These are phyloP conservation scores for Didymodactylos carnosus DNA, from an alignment of 2,888 invertebrate genomes.

Conservation along the genomic window DNA sequence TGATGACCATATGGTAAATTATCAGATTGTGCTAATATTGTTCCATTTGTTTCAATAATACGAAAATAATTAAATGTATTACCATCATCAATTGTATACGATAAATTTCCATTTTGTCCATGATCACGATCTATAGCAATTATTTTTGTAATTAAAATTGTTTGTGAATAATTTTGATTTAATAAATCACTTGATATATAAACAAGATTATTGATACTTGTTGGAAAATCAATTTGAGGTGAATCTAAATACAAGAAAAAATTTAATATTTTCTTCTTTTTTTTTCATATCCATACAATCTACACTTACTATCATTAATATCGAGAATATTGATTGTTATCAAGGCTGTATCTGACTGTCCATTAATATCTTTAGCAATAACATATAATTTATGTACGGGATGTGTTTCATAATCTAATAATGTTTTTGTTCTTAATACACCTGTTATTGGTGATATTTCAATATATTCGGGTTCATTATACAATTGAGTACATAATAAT, in stretches of 20 bases:
- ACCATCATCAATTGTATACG: neutral
- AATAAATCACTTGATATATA: neutral
- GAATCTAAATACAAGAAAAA: no score
- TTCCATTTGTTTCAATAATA: neutral
- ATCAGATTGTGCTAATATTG: neutral
- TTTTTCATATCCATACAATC: no score
- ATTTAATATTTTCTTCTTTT: no score
- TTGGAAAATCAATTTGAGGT: neutral
- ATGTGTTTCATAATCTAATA: neutral
- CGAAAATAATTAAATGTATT: neutral
- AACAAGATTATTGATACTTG: no score
- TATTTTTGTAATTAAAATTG: neutral
- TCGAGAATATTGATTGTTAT: constrained; percentile 15
- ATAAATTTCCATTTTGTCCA: neutral
- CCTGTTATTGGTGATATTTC: constrained; percentile 14
- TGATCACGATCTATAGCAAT: neutral
- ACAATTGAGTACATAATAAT: neutral
- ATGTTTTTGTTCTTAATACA: neutral
- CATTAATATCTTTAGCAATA: constrained; percentile 16
- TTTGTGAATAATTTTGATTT: neutral
- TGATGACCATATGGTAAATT: neutral
- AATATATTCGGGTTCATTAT: constrained; percentile 14
- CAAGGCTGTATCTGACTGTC: neutral
- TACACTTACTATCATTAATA: constrained; percentile 16
- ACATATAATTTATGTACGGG: constrained; percentile 12